Evolutionary conservation across 2,888 invertebrate species (phyloP).

Genomic region (Morpho helenor): DNA sequence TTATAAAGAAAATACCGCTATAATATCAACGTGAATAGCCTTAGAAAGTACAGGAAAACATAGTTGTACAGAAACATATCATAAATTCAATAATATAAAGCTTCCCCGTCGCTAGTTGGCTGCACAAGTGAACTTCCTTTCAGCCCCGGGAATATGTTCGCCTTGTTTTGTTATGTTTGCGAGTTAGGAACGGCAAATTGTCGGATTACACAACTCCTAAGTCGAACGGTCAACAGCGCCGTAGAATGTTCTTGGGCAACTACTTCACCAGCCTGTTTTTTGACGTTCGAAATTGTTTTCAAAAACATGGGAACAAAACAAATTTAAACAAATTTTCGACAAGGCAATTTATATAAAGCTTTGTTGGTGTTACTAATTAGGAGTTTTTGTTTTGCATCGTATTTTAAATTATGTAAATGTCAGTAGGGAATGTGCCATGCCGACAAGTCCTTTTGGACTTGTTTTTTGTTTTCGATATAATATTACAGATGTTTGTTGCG

Average conservation of each 20-base stretch:
- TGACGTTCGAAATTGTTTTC: constrained; percentile 48
- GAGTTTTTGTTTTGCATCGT: constrained; percentile 44
- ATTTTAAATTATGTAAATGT: constrained; percentile 48
- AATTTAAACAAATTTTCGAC: constrained; percentile 37
- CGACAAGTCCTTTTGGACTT: constrained; percentile 31
- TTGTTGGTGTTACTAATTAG: constrained; percentile 48
- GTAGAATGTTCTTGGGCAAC: constrained; percentile 56
- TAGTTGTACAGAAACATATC: constrained; percentile 46
- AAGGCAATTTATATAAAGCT: constrained; percentile 44
- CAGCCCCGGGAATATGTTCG: constrained; percentile 67
- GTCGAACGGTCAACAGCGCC: constrained; percentile 67
- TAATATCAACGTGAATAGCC: constrained; percentile 58
- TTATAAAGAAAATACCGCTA: constrained; percentile 53
- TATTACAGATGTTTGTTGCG: constrained; percentile 61
- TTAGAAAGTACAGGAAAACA: constrained; percentile 57
- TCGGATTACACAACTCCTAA: constrained; percentile 73
- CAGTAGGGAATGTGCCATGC: constrained; percentile 40
- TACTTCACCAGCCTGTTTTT: constrained; percentile 50
- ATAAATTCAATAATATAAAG: constrained; percentile 73
- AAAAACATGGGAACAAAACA: constrained; percentile 47
- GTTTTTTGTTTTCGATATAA: constrained; percentile 53
- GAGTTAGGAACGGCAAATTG: constrained; percentile 73
- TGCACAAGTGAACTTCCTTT: constrained; percentile 73
- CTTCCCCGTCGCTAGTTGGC: constrained; percentile 69
- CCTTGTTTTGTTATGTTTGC: constrained; percentile 74